These are phyloP conservation scores for Globicephala melas DNA, from an alignment of 2,113 vertebrate species.

Conservation along the genomic window DNA sequence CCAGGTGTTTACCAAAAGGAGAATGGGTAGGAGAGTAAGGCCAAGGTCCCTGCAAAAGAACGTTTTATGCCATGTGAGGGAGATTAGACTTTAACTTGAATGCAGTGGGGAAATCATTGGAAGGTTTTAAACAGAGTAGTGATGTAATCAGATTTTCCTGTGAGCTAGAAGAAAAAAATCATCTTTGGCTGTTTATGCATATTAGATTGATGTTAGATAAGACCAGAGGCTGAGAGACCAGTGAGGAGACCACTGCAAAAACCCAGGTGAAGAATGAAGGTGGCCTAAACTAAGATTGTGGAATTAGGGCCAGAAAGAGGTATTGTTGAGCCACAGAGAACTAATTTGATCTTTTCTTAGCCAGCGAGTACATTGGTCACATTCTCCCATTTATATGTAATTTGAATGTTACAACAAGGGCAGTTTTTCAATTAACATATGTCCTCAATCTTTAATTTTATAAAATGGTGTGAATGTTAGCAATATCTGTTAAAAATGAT, in stretches of 20 bases:
- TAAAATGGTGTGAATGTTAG: not conserved
- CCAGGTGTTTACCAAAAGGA: not conserved
- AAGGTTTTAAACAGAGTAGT: conserved; percentile 8
- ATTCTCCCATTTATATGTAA: not conserved
- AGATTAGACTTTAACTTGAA: not conserved
- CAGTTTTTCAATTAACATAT: not conserved
- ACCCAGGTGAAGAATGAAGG: not conserved
- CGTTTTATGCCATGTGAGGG: not conserved
- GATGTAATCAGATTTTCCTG: not conserved
- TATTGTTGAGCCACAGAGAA: not conserved
- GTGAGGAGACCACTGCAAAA: not conserved
- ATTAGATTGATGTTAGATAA: not conserved
- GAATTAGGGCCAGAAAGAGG: not conserved
- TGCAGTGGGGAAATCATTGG: not conserved
- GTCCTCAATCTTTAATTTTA: not conserved
- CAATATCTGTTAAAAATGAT: not conserved
- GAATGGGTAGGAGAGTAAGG: not conserved
- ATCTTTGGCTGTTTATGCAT: not conserved
- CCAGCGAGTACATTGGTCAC: not conserved
- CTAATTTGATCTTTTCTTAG: not conserved
- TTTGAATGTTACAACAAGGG: not conserved
- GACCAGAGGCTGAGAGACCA: not conserved
- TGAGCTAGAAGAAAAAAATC: not conserved
- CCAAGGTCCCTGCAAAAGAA: not conserved
- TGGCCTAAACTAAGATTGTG: not conserved